Conservation (phyloP, 2,797 vertebrate genomes). For the Hylomyscus alleni region DNA sequence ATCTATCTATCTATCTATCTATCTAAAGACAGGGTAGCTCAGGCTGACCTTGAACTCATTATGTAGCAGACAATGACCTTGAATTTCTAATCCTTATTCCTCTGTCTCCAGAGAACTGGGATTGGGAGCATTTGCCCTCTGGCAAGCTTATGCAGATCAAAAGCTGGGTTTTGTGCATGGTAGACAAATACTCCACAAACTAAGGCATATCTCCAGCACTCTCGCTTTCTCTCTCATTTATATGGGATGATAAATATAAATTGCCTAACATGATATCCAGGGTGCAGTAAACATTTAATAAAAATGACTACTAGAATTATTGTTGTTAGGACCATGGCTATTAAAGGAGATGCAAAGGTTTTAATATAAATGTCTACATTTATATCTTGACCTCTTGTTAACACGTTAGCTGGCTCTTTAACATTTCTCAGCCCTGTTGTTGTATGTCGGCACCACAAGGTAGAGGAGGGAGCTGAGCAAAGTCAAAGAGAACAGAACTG, state of each 20-base stretch:
- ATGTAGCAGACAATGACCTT: neutral
- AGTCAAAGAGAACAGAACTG: neutral
- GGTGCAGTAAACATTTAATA: neutral
- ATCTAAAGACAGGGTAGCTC: neutral
- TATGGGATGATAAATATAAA: neutral
- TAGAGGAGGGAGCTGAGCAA: neutral
- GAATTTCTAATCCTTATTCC: neutral
- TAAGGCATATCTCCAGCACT: neutral
- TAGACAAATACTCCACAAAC: neutral
- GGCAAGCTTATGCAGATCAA: neutral
- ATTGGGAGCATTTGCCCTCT: neutral
- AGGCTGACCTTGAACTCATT: neutral
- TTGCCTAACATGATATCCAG: neutral
- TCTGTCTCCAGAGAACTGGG: neutral
- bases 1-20: neutral
- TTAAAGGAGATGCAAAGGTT: neutral
- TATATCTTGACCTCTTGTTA: neutral
- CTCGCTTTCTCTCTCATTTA: neutral
- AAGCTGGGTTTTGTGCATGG: neutral
- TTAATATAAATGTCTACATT: neutral
- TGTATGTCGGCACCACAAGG: neutral
- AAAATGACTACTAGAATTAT: neutral
- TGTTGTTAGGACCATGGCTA: neutral
- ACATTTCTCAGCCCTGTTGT: too few species aligned
- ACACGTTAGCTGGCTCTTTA: neutral